Conservation (phyloP, 1,140 invertebrate genomes). For the Heliconius nattereri region DNA sequence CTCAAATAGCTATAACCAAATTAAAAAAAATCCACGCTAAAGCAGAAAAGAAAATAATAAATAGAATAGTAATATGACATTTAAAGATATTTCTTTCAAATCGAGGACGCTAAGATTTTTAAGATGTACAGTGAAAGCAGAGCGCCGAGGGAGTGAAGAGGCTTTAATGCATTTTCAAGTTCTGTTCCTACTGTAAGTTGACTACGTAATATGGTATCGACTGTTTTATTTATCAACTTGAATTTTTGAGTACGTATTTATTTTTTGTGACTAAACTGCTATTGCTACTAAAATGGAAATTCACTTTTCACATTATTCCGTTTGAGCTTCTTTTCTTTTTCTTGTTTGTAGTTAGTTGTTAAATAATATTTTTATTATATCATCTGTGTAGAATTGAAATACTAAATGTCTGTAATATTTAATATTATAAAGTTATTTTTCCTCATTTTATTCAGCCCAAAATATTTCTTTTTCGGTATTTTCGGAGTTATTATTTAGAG, state of each 20-base stretch:
- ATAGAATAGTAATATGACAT: background rate
- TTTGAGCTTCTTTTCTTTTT: background rate
- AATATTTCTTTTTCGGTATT: too few relatives aligned
- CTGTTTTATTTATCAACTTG: constrained; percentile 12
- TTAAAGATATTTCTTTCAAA: background rate
- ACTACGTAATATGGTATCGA: constrained; percentile 9
- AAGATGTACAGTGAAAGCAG: constrained; percentile 9
- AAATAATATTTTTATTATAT: background rate
- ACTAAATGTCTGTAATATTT: too few relatives aligned
- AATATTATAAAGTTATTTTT: too few relatives aligned
- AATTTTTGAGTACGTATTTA: background rate
- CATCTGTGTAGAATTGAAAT: too few relatives aligned
- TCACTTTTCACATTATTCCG: background rate
- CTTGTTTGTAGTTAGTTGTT: background rate
- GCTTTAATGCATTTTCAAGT: constrained; percentile 2
- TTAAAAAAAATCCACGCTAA: too few relatives aligned
- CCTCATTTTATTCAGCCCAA: too few relatives aligned
- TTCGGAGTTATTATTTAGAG: too few relatives aligned
- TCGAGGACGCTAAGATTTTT: constrained; percentile 3
- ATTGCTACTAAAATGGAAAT: background rate
- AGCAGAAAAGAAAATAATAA: background rate
- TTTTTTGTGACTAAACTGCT: background rate
- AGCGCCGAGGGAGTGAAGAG: background rate
- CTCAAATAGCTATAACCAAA: too few relatives aligned
- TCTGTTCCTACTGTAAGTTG: background rate